These are phyloP conservation scores for Sparus aurata DNA, from an alignment of 2,797 vertebrate genomes.

Conservation along the genomic window DNA sequence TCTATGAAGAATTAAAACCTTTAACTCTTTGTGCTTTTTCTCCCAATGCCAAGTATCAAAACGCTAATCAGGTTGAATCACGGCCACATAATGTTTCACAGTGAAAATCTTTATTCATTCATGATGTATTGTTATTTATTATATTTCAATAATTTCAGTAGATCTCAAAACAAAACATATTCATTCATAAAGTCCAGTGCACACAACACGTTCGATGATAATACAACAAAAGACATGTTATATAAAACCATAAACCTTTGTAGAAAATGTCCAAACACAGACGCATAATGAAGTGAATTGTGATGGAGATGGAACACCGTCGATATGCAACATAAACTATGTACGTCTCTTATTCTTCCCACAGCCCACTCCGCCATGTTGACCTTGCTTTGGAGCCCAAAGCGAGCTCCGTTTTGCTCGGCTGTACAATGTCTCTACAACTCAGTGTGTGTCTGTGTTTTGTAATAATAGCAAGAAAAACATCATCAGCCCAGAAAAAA, in stretches of 20 bases:
- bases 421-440: slow-evolving; percentile 21
- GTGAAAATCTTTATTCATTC: slow-evolving; percentile 42
- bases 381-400: slow-evolving; percentile 50
- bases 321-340: background rate
- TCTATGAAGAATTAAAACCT: background rate
- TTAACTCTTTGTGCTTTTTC: background rate
- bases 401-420: slow-evolving; percentile 20
- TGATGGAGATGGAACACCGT: slow-evolving; percentile 14
- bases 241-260: slow-evolving; percentile 30
- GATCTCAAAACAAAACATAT: slow-evolving; percentile 37
- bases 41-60: background rate
- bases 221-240: slow-evolving; percentile 9
- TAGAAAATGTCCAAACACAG: slow-evolving; percentile 43
- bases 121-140: slow-evolving; percentile 5
- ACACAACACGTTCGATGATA: slow-evolving; percentile 13
- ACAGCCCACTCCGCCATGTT: slow-evolving; percentile 36
- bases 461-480: slow-evolving; percentile 24
- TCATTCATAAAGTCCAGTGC: background rate
- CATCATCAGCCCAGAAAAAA: background rate
- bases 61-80: slow-evolving; percentile 9
- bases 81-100: slow-evolving; percentile 1
- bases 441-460: slow-evolving; percentile 14
- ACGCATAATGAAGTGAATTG: slow-evolving; percentile 1
- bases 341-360: background rate
- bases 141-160: slow-evolving; percentile 36